These are phyloP conservation scores for Nemotelus pantherinus DNA, from an alignment of 2,888 invertebrate species.

Conservation along the genomic window DNA sequence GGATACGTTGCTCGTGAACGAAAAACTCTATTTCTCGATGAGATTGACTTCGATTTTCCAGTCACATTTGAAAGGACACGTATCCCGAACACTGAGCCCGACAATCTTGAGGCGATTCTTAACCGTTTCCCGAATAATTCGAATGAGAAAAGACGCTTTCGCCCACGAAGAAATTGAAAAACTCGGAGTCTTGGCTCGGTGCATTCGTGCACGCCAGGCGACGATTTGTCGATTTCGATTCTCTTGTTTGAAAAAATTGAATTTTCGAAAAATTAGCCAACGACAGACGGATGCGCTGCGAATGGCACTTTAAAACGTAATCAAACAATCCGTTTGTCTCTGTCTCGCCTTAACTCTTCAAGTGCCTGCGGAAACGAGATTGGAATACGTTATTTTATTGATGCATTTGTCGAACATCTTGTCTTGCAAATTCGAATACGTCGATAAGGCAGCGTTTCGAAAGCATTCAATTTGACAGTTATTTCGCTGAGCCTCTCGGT, in stretches of 20 bases:
- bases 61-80: conserved; percentile 33
- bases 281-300: conserved; percentile 2
- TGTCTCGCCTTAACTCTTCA: neutral
- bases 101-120: neutral
- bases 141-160: neutral
- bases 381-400: neutral
- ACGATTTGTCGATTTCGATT: conserved; percentile 33
- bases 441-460: conserved; percentile 25
- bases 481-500: neutral
- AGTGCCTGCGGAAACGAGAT: neutral
- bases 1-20: neutral
- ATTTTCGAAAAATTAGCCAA: conserved; percentile 32
- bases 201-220: conserved; percentile 21
- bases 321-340: neutral
- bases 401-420: neutral
- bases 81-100: neutral
- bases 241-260: conserved; percentile 41
- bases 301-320: neutral
- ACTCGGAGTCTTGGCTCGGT: conserved; percentile 8
- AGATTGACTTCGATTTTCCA: neutral
- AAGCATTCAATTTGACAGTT: conserved; percentile 49
- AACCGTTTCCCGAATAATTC: neutral
- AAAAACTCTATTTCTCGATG: neutral
- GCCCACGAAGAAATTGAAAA: conserved; percentile 18
- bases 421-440: neutral